Evolutionary conservation across 2,113 vertebrate species (phyloP).

Genomic region (Cheilinus undulatus): DNA sequence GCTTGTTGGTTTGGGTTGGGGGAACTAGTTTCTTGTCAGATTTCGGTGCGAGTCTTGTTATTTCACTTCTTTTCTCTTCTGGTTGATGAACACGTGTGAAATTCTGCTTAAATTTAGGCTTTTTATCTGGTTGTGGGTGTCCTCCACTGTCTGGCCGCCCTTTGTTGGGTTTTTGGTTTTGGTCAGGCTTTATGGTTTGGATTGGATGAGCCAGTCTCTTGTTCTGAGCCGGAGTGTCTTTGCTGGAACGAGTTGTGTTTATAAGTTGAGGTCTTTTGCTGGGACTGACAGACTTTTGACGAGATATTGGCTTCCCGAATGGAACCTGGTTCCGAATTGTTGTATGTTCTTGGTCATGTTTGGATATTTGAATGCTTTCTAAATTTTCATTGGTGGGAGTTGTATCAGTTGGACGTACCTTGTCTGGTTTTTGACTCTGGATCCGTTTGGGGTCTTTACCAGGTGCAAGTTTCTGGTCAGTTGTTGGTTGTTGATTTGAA

Average conservation of each 20-base stretch:
- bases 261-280: conserved; percentile 12
- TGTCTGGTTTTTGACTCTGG: conserved; percentile 36
- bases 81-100: too few species aligned
- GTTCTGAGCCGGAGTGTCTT: too few species aligned
- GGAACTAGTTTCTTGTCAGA: too few species aligned
- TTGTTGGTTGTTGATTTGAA: conserved; percentile 32
- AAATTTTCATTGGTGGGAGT: conserved; percentile 32
- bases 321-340: conserved; percentile 10
- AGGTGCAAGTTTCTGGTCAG: conserved; percentile 32
- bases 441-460: conserved; percentile 4
- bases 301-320: conserved; percentile 19
- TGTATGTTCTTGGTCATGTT: conserved; percentile 1
- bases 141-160: too few species aligned
- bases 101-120: too few species aligned
- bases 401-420: conserved; percentile 15
- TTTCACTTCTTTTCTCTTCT: too few species aligned
- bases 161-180: too few species aligned
- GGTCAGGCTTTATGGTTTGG: too few species aligned
- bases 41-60: too few species aligned
- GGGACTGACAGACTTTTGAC: conserved; percentile 15
- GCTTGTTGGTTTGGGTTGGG: too few species aligned
- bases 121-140: too few species aligned
- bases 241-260: conserved; percentile 7
- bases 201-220: too few species aligned
- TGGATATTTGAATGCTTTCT: conserved; percentile 11